Base-by-base conservation (phyloP, 23 tunicate species). In the Trididemnum nubilum region DNA sequence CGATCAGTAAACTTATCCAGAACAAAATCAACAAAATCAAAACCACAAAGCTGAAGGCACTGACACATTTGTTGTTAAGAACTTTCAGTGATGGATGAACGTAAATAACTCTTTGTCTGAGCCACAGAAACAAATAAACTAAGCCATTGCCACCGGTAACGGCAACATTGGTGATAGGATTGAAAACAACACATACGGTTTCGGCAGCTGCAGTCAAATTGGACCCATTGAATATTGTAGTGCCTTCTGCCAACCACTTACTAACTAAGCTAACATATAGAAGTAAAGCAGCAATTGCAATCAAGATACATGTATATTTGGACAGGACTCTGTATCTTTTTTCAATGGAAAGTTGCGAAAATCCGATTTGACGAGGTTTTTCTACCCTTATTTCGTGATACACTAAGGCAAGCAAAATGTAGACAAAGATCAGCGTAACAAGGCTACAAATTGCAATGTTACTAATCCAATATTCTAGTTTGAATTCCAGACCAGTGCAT, bases 81-180 rank as follows among this genome's bases (percentile, higher is more conserved):
- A 32, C 57, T 70, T 40, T 34, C 71, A 86, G 78, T 32, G 90
- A 71, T 12, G 82, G 82, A 35, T 78, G 71, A 35, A 86, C 70
- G 80, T 86, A 86, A 79, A 86, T 70, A 39, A 86, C 90, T 28
- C 90, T 64, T 36, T 86, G 90, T 36, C 90, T 51, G 22, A 83
- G 36, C 90, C 90, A 86, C 18, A 86, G 80, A 79, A 86, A 86
- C 36, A 86, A 34, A 57, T 79, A 86, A 18, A 52, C 77, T 49
- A 82, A 44, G 4, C 86, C 86, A 23, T 58, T 78, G 22, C 54
- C 82, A 37, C 9, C 9, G 15, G 54, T 7, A 44, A 44, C 9
- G 54, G 15, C 54, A 44, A 44, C 15, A 7, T 15, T 15, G 15
- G 54, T 15, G 9, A 44, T 7, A 7, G 15, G 9, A 44, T 9